Evolutionary conservation across 2,113 vertebrate species (phyloP).

Genomic region (Anas platyrhynchos): DNA sequence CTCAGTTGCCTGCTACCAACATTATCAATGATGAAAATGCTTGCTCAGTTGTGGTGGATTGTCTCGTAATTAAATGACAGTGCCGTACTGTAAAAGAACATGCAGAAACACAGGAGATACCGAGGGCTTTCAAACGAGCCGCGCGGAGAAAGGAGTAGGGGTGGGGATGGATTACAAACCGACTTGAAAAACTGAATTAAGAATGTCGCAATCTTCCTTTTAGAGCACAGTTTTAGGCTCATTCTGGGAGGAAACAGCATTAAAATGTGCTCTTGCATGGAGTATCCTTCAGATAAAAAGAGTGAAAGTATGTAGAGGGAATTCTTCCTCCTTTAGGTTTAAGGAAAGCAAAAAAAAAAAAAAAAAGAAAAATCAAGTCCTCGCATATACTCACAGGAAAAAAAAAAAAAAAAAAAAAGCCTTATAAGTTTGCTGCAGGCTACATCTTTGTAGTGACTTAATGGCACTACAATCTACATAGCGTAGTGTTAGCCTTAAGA

Average conservation of each 20-base stretch:
- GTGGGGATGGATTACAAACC: constrained; percentile 48
- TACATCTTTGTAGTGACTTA: constrained; percentile 57
- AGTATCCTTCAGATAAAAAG: neutral
- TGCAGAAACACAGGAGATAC: constrained; percentile 55
- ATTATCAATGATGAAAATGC: constrained; percentile 73
- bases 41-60: constrained; percentile 70
- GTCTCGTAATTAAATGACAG: constrained; percentile 75
- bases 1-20: constrained; percentile 74
- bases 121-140: constrained; percentile 57
- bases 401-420: neutral
- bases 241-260: neutral
- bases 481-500: constrained; percentile 73
- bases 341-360: neutral
- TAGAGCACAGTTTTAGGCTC: neutral
- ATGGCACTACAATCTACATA: constrained; percentile 58
- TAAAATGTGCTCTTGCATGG: fast-evolving
- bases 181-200: constrained; percentile 50
- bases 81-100: constrained; percentile 57
- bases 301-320: neutral
- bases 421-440: constrained; percentile 42
- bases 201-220: constrained; percentile 20
- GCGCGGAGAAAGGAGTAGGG: neutral
- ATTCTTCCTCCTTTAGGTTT: neutral
- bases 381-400: neutral
- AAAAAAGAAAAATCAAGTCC: neutral